phyloP scores from a whole-genome alignment of 2,888 invertebrate genomes.

The Teleogryllus oceanicus region DNA sequence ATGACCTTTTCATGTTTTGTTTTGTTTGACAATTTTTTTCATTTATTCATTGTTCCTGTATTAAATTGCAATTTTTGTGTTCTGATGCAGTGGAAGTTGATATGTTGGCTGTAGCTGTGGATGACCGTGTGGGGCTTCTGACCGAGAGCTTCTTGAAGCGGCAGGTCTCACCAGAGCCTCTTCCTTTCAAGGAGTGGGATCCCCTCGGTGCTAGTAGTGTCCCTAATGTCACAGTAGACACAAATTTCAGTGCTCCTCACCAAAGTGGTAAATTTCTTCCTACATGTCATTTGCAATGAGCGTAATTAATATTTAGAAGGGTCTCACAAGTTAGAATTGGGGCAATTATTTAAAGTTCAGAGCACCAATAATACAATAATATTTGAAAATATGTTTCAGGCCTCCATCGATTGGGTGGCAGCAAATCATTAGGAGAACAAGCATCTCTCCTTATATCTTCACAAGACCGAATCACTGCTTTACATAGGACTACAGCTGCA shows the following conservation, averaged over 20 bases:
- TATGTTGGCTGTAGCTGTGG: constrained; percentile 31
- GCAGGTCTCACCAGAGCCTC: constrained; percentile 47
- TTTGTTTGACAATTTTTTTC: no score
- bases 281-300: no score
- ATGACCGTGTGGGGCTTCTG: constrained; percentile 29
- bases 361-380: no score
- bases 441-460: constrained; percentile 50
- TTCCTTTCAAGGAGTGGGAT: constrained; percentile 52
- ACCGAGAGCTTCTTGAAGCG: constrained; percentile 39
- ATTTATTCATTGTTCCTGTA: no score
- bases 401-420: background rate
- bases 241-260: background rate
- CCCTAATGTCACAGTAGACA: constrained; percentile 43
- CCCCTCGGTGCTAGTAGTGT: constrained; percentile 54
- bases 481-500: constrained; percentile 53
- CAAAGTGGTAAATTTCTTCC: background rate
- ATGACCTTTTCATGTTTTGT: no score
- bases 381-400: background rate
- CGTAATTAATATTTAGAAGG: no score
- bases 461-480: constrained; percentile 52
- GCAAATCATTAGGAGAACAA: constrained; percentile 51
- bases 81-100: constrained; percentile 31
- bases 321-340: no score
- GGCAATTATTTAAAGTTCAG: no score
- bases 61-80: no score